These are phyloP conservation scores for Cheilosia variabilis DNA, from an alignment of 2,888 invertebrate species.

Conservation along the genomic window DNA sequence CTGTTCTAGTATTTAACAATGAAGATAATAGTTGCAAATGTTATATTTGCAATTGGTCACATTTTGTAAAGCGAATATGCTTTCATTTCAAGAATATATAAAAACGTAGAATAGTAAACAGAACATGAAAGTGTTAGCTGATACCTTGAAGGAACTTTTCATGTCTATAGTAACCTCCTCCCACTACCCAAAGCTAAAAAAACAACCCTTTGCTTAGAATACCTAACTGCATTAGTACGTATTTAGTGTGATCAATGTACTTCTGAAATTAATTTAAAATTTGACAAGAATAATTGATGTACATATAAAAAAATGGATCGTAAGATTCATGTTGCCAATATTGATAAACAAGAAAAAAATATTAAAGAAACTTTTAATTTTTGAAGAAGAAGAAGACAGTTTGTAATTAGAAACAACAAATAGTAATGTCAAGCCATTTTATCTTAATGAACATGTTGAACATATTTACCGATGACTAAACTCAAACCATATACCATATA, in stretches of 20 bases:
- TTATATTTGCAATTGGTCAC: conserved; percentile 51
- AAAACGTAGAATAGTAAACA: conserved; percentile 52
- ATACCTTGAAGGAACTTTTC: conserved; percentile 73
- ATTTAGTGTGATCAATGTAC: conserved; percentile 61
- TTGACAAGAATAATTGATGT: conserved; percentile 62
- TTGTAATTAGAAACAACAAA: conserved; percentile 67
- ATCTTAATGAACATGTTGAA: conserved; percentile 74
- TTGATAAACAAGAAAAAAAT: conserved; percentile 74
- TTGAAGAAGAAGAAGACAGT: conserved; percentile 64
- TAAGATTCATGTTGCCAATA: conserved; percentile 73
- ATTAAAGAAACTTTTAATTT: conserved; percentile 70
- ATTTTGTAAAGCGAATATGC: conserved; percentile 64
- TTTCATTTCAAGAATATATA: conserved; percentile 56
- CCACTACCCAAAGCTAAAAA: conserved; percentile 60
- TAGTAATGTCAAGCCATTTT: conserved; percentile 75
- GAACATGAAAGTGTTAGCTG: conserved; percentile 67
- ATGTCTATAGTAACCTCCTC: conserved; percentile 53
- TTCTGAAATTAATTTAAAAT: conserved; percentile 57
- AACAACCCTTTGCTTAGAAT: conserved; percentile 60
- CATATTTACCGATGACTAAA: conserved; percentile 75
- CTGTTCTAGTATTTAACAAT: conserved; percentile 51
- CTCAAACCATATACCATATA: conserved; percentile 76
- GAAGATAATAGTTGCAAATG: conserved; percentile 60
- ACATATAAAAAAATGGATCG: conserved; percentile 73
- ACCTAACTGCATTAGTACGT: conserved; percentile 57